Percentiles rank a stretch among this genome's conserved stretches.
These are phyloP conservation scores for Myrmophylax atrothorax DNA, from an alignment of 2,113 vertebrate genomes.

Conservation along the genomic window DNA sequence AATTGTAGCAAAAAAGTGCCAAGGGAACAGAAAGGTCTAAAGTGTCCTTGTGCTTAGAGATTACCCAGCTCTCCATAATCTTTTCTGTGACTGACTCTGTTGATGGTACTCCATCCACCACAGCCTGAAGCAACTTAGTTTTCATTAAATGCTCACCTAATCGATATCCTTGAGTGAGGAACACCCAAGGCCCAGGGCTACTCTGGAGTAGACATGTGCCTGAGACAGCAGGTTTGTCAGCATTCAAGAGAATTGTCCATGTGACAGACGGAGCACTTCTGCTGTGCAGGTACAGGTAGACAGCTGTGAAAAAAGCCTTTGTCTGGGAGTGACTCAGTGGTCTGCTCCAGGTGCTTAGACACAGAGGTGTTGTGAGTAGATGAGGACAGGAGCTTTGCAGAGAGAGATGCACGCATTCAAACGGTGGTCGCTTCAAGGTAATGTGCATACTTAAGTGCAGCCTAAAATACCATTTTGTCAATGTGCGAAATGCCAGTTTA, in stretches of 20 bases:
- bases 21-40: background rate
- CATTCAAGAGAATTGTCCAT: background rate
- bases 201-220: background rate
- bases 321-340: background rate
- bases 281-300: background rate
- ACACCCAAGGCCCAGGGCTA: background rate
- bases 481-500: background rate
- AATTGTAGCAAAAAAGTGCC: background rate
- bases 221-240: background rate
- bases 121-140: background rate
- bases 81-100: background rate
- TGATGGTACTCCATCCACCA: background rate
- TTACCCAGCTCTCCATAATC: background rate
- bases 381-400: background rate
- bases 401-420: background rate
- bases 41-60: background rate
- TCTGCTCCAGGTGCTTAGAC: accelerated
- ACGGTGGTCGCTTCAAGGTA: background rate
- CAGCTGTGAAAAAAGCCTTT: background rate
- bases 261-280: background rate
- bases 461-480: background rate
- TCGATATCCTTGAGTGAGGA: background rate
- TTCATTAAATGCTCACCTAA: background rate
- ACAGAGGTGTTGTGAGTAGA: background rate
- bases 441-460: background rate